phyloP scores from a whole-genome alignment of 64 coral and sea anemone genomes.

The Dendrophyllia cribrosa region DNA sequence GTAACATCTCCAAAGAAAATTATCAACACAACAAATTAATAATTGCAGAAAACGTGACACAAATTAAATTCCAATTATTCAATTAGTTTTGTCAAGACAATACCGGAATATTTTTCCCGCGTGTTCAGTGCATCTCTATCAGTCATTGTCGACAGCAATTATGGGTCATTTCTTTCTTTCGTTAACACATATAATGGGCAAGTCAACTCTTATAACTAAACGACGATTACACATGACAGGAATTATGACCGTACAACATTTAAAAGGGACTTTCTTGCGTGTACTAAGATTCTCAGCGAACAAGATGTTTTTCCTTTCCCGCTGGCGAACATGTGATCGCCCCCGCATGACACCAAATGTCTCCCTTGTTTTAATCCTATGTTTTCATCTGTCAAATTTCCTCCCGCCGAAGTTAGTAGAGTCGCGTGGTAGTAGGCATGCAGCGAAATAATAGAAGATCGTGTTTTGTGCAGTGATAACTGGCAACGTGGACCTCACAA shows the following conservation, averaged over 20 bases:
- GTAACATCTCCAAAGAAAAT: conserved; percentile 2
- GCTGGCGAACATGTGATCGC: conserved; percentile 22
- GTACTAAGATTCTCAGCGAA: not conserved
- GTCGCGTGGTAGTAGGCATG: not conserved
- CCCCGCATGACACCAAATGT: conserved; percentile 2
- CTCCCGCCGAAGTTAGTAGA: not conserved
- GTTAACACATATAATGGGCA: not conserved
- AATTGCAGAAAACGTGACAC: conserved; percentile 37
- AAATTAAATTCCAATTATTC: conserved; percentile 61
- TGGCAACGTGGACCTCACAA: conserved; percentile 24
- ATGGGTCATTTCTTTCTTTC: not conserved
- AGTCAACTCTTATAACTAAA: not conserved
- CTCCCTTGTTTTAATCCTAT: not conserved
- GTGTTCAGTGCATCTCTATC: not conserved
- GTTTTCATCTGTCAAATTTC: conserved; percentile 34
- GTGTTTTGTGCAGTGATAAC: not conserved
- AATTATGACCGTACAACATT: not conserved
- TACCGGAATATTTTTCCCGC: conserved; percentile 34
- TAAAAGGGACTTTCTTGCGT: not conserved
- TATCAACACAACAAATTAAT: conserved; percentile 46
- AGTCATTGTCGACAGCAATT: not conserved
- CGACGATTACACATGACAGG: no score
- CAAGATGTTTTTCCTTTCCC: conserved; percentile 14
- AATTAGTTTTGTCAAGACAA: conserved; percentile 50
- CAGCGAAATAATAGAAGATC: not conserved